A percentile compares a stretch with the other conserved stretches of the same genome.
Evolutionary conservation across 2,113 vertebrate genomes (phyloP).

Genomic region (Nanorana parkeri): DNA sequence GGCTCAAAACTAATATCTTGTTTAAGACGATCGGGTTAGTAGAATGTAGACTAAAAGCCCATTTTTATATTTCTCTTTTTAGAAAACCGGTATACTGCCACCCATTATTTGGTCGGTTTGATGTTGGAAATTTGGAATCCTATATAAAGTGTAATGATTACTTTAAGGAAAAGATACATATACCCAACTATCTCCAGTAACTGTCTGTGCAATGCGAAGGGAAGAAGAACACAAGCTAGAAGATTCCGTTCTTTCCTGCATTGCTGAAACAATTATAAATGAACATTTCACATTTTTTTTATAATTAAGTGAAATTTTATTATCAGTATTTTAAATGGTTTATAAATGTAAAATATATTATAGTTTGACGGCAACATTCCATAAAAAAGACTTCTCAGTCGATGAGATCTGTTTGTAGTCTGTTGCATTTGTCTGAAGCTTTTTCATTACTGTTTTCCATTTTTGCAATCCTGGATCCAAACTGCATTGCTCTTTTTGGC

Average conservation of each 20-base stretch:
- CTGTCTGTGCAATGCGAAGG: neutral
- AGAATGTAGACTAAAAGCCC: no score
- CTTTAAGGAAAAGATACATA: slow-evolving; percentile 71
- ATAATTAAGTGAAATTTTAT: neutral
- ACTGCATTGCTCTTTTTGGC: slow-evolving; percentile 95
- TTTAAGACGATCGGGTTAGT: no score
- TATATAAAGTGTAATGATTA: slow-evolving; percentile 76
- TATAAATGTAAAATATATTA: slow-evolving; percentile 1
- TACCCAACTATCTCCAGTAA: slow-evolving; percentile 71
- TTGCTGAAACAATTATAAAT: no score
- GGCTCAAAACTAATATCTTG: no score
- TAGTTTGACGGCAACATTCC: neutral
- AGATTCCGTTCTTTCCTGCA: no score
- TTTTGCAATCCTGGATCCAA: slow-evolving; percentile 94
- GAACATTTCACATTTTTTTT: no score
- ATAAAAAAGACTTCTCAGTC: neutral
- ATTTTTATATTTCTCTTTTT: slow-evolving; percentile 26
- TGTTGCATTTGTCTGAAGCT: slow-evolving; percentile 85
- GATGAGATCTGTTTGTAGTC: slow-evolving; percentile 69
- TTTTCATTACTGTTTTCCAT: slow-evolving; percentile 86
- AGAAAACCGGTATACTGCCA: slow-evolving; percentile 75
- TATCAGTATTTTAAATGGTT: neutral
- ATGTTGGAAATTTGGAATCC: slow-evolving; percentile 77
- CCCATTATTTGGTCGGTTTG: slow-evolving; percentile 76
- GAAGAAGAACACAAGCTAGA: no score